These are phyloP conservation scores for Orussus abietinus DNA, from an alignment of 1,140 invertebrate genomes.

Conservation along the genomic window DNA sequence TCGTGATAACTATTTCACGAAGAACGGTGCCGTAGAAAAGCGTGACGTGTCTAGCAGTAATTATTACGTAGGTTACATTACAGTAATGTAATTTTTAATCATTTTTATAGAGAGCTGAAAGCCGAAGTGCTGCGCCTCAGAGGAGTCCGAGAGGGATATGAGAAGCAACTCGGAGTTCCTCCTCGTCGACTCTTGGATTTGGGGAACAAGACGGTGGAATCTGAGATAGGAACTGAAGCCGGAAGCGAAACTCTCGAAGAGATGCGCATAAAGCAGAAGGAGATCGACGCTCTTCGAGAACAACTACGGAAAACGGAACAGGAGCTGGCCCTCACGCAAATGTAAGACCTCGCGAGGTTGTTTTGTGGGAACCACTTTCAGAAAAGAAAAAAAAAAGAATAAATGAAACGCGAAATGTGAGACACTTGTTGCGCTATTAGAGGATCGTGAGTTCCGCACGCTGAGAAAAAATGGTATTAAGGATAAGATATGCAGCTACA, in stretches of 20 bases:
- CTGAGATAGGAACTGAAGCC: conserved; percentile 33
- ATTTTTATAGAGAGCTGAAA: conserved; percentile 53
- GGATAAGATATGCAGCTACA: no score
- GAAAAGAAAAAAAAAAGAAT: conserved; percentile 10
- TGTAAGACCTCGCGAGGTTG: conserved; percentile 30
- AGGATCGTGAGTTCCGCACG: no score
- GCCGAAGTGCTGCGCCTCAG: conserved; percentile 67
- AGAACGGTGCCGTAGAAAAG: no score
- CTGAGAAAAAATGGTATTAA: no score
- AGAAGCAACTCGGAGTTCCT: conserved; percentile 43
- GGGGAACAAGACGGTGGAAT: no score
- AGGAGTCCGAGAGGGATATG: conserved; percentile 56
- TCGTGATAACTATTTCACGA: no score
- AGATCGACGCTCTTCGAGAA: conserved; percentile 59
- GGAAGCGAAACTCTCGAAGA: conserved; percentile 46
- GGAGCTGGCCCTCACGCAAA: conserved; percentile 43
- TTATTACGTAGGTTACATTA: no score
- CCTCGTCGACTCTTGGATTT: conserved; percentile 34
- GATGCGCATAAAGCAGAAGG: conserved; percentile 56
- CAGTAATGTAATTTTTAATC: conserved; percentile 8
- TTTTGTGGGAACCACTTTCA: conserved; percentile 11
- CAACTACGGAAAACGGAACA: conserved; percentile 59
- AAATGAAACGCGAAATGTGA: not conserved
- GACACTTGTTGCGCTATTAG: no score
- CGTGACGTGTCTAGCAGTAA: no score